Evolutionary conservation across 2,113 vertebrate genomes (phyloP).

Genomic region (Azemiops feae): DNA sequence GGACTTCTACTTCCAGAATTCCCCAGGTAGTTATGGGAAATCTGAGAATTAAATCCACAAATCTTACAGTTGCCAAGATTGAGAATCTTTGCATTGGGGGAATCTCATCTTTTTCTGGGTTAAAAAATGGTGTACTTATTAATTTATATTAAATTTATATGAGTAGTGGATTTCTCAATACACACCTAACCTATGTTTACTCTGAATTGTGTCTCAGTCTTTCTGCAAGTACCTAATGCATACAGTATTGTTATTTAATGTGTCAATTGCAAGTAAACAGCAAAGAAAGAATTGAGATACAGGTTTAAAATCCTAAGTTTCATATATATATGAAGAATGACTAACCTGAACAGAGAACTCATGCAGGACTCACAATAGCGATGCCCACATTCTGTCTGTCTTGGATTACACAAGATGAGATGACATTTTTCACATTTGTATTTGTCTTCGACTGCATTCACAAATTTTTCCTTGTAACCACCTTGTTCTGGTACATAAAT

Average conservation of each 20-base stretch:
- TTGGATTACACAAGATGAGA: constrained; percentile 89
- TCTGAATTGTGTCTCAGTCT: not conserved
- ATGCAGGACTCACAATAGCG: constrained; percentile 96
- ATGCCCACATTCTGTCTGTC: constrained; percentile 95
- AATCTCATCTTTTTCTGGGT: no score
- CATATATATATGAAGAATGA: not conserved
- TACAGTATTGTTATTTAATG: not conserved
- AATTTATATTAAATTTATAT: not conserved
- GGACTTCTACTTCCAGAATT: not conserved
- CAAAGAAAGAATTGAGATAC: not conserved
- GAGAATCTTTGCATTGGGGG: not conserved
- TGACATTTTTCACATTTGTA: constrained; percentile 93
- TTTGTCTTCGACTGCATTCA: constrained; percentile 87
- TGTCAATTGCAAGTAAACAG: not conserved
- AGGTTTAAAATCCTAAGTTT: not conserved
- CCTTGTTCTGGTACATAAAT: constrained; percentile 81
- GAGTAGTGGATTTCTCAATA: not conserved
- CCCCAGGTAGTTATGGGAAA: not conserved
- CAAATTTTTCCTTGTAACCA: constrained; percentile 90
- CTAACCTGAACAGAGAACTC: constrained; percentile 73
- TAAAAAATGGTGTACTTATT: not conserved
- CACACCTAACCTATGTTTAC: not conserved
- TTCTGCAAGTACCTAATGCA: not conserved
- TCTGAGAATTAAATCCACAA: not conserved
- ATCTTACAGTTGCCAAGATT: not conserved